Evolutionary conservation across 2,888 invertebrate species (phyloP).

Genomic region (Aricia artaxerxes): DNA sequence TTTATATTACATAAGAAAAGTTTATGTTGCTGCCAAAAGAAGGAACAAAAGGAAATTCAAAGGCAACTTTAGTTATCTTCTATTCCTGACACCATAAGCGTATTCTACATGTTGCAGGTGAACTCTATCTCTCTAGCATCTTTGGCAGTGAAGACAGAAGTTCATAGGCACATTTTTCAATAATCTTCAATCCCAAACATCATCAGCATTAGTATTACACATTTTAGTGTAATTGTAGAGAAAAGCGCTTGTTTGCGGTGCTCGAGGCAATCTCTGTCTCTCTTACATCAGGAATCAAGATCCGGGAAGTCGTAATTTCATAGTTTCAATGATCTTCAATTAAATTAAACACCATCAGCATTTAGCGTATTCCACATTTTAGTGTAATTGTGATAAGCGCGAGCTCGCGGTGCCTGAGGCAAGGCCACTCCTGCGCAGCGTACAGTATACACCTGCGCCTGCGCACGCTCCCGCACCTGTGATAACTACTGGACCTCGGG

Average conservation of each 20-base stretch:
- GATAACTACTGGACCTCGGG: not conserved
- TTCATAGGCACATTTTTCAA: not conserved
- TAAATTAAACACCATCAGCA: not conserved
- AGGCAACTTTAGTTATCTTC: too few relatives aligned
- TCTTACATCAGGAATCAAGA: not conserved
- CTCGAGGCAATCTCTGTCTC: slow-evolving; percentile 28
- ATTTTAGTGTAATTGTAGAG: not conserved
- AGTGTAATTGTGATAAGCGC: not conserved
- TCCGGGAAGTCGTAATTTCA: too few relatives aligned
- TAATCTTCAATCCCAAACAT: not conserved
- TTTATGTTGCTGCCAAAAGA: not conserved
- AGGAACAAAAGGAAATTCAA: not conserved
- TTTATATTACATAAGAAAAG: not conserved
- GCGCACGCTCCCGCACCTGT: slow-evolving; percentile 31
- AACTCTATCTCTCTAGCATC: too few relatives aligned
- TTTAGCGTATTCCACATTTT: not conserved
- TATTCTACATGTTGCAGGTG: too few relatives aligned
- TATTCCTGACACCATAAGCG: too few relatives aligned
- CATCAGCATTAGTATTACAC: not conserved
- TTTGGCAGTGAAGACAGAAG: too few relatives aligned
- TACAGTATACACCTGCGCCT: slow-evolving; percentile 24
- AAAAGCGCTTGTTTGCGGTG: not conserved
- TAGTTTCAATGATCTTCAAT: not conserved
- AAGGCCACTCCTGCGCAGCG: slow-evolving; percentile 35
- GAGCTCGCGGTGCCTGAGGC: slow-evolving; percentile 30